Evolutionary conservation across 2,797 vertebrate species (phyloP), one percentile per base, ranked within the genome.

Genomic region (Phaenicophaeus curvirostris): DNA sequence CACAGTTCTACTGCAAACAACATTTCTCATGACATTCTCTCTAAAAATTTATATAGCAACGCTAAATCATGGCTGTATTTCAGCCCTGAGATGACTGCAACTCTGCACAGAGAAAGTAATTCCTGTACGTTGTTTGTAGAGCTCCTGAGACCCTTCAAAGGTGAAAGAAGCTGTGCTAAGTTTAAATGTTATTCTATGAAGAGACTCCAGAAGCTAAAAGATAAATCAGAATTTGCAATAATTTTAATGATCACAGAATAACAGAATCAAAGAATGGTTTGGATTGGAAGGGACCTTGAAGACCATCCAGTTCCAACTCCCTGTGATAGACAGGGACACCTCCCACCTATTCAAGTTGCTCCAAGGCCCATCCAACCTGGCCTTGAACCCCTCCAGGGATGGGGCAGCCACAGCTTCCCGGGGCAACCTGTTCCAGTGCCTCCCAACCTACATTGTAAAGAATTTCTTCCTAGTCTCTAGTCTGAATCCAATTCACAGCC

Each of bases 11-110:
- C 37, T 71, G 44, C 48, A 95, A 90, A 67, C 54, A 50, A 63
- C 21, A 46, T 77, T 72, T 80, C 8, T 55, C 33, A 42, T 82
- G 37, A 74, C 51, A 14, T 46, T 87, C 16, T 85, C 50, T 72
- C 54, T 75, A 87, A 91, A 90, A 81, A 61, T 33, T n/a, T 69
- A 68, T 72, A 37, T 15, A 73, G 57, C 55, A 62, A 77, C 85
- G 48, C 20, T 93, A 92, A 86, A 81, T 84, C 58, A 69, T 41
- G 53, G 21, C 39, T 91, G 18, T 48, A 54, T 87, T 93, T 93
- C 61, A 80, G 39, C 41, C 58, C 86, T 28, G 55, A 89, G 35
- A 78, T 51, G 54, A 68, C 54, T 53, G 28, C 18, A 92, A 51
- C 42, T 58, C 58, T 62, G 25, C 48, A 75, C 13, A 59, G 48